Evolutionary conservation across 2,797 vertebrate species (phyloP), one percentile per base, ranked within the genome.

Genomic region (Takifugu ocellatus): DNA sequence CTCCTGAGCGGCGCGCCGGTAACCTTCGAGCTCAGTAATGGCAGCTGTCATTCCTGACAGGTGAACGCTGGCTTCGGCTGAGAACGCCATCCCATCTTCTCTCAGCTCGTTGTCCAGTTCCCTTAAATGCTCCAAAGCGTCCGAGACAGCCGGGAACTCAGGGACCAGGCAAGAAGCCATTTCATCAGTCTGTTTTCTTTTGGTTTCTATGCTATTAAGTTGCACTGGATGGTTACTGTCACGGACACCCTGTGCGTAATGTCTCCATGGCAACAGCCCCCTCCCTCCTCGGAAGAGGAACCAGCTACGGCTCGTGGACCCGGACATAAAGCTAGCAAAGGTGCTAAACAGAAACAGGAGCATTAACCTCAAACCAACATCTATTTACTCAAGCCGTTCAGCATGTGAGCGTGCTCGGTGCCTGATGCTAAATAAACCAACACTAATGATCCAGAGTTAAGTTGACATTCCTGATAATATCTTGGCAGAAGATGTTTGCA

Each of bases 21-120:
- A 86, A 56, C 76, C 79, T 80, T 94, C 94, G 82, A 92, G 52
- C 52, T 91, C 88, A 44, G 87, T 90, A 72, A 94, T 67, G 17
- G 91, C 89, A 27, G 83, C 49, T 5, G 84, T 66, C 51, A 87
- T 68, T n/a, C 91, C 87, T 53, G 68, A 63, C 74, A 96, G 88
- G 61, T 88, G 75, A 50, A 74, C 81, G 56, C 86, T 82, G 16
- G 89, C 88, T 69, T 94, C 92, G 59, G 85, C 47, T 12, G 77
- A 85, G 73, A 93, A 92, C 0, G 62, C 54, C 9, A 74, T 52
- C 2, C 77, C 74, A 61, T 92, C 90, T 59, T 86, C 87, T 58
- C 79, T 83, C 53, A 93, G 77, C 49, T 84, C 79, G 57, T 87
- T 84, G 75, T 91, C 91, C 49, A 92, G 75, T 11, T 91, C 85